Base-by-base conservation (phyloP, 2,797 vertebrate species). In the Furcifer pardalis region DNA sequence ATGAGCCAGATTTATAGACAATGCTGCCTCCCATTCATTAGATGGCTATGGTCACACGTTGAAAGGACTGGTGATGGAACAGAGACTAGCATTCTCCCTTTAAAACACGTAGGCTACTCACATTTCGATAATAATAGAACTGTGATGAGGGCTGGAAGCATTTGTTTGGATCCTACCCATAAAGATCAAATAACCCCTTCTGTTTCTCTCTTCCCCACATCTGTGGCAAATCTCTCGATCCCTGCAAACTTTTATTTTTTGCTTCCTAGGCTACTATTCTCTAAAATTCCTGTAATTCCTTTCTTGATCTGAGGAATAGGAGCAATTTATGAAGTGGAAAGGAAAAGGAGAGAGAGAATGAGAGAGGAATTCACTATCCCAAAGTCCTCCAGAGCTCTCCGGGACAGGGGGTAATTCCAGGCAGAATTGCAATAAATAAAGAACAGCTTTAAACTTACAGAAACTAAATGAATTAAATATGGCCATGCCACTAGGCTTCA, bases 361-460 rank as follows among this genome's bases (percentile, higher is more conserved):
- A 27, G 8, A 7, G 69, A 32, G 4, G 56, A 1, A 46, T 6
- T 1, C 30, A 62, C 19, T 1, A 2, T 27, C 25, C 68, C 7
- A 56, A 42, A 5, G 56, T 13, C 23, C 9, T 59, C 74, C 44
- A 74, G 44, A 74, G 30, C 68, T n/a, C 7, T 75, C 56, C 62
- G 35, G n/a, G 59, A 35, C 65, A 65, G 59, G 30, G 35, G 44
- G 46, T 5, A 46, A 73, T 75, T 86, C 89, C 75, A 77, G 66
- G 69, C 84, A 79, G 59, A 71, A 77, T n/a, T 66, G 46, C 4
- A 6, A 1, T 15, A 56, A 42, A 69, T 9, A 23, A 62, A 35
- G 15, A 60, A 12, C 79, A 69, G 71, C 37, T 75, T 78, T 66
- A 52, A 77, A 52, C 46, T 83, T 63, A 27, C 37, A 77, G 85